phyloP scores from a whole-genome alignment of 2,888 invertebrate species.

The Andrena bucephala region DNA sequence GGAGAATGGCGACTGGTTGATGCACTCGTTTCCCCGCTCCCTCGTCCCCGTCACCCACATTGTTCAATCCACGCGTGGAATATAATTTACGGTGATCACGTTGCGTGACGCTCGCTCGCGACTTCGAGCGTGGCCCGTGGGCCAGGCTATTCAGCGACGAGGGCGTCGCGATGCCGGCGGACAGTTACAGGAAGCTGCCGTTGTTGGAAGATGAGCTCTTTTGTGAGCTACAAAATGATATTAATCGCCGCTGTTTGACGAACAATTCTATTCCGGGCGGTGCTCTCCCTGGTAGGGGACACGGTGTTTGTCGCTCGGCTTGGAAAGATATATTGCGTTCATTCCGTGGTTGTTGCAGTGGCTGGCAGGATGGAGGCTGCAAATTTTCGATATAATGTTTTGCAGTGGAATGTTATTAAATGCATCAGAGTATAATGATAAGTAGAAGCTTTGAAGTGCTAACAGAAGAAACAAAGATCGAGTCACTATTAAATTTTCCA shows the following conservation, averaged over 20 bases:
- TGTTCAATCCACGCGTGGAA: slow-evolving; percentile 54
- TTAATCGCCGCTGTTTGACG: slow-evolving; percentile 47
- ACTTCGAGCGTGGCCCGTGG: slow-evolving; percentile 42
- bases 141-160: slow-evolving; percentile 42
- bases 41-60: slow-evolving; percentile 14
- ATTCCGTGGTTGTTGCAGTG: slow-evolving; percentile 18
- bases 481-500: too few relatives aligned
- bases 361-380: neutral
- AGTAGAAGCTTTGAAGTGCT: neutral
- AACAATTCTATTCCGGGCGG: slow-evolving; percentile 46
- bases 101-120: slow-evolving; percentile 36
- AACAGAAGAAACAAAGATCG: too few relatives aligned
- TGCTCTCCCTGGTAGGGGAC: slow-evolving; percentile 30
- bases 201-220: slow-evolving; percentile 53
- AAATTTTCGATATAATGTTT: slow-evolving; percentile 18
- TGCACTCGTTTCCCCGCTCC: neutral
- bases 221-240: slow-evolving; percentile 47
- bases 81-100: slow-evolving; percentile 59
- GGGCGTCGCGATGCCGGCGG: slow-evolving; percentile 28
- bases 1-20: neutral
- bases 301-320: slow-evolving; percentile 24
- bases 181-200: slow-evolving; percentile 47
- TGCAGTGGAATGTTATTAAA: neutral
- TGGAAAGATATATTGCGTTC: slow-evolving; percentile 39
- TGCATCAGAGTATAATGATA: neutral